These are phyloP conservation scores for Conistra vaccinii DNA, from an alignment of 2,888 invertebrate genomes.

Conservation along the genomic window DNA sequence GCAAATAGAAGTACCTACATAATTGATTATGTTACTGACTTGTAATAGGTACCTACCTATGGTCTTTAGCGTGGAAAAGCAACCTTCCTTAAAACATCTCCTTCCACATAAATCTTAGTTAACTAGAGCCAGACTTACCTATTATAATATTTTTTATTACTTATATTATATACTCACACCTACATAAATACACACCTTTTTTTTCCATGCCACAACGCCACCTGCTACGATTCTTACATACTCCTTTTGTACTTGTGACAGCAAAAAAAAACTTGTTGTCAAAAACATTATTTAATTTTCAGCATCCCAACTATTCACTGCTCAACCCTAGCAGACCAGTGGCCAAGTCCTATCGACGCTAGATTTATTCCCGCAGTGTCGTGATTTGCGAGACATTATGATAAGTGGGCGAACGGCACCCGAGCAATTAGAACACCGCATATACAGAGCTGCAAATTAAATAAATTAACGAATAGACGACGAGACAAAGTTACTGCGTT, in stretches of 20 bases:
- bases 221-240: not conserved
- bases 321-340: constrained; percentile 63
- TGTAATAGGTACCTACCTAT: not conserved
- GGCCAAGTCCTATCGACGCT: constrained; percentile 79
- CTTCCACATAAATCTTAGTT: not conserved
- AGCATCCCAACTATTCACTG: constrained; percentile 8
- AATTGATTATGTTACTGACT: not conserved
- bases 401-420: constrained; percentile 87
- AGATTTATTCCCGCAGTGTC: constrained; percentile 85
- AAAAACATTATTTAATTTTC: not conserved
- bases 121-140: not conserved
- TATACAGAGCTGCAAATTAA: constrained; percentile 80
- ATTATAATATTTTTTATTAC: not conserved
- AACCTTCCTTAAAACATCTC: not conserved
- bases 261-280: not conserved
- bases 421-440: constrained; percentile 86
- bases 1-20: not conserved
- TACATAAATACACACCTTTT: no score
- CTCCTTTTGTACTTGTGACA: not conserved
- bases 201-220: no score
- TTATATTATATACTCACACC: no score
- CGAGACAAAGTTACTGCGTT: constrained; percentile 73
- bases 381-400: constrained; percentile 90
- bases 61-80: not conserved
- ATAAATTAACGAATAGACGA: constrained; percentile 81